Evolutionary conservation across 2,113 vertebrate species (phyloP).

Genomic region (Melanotaenia duboulayi): DNA sequence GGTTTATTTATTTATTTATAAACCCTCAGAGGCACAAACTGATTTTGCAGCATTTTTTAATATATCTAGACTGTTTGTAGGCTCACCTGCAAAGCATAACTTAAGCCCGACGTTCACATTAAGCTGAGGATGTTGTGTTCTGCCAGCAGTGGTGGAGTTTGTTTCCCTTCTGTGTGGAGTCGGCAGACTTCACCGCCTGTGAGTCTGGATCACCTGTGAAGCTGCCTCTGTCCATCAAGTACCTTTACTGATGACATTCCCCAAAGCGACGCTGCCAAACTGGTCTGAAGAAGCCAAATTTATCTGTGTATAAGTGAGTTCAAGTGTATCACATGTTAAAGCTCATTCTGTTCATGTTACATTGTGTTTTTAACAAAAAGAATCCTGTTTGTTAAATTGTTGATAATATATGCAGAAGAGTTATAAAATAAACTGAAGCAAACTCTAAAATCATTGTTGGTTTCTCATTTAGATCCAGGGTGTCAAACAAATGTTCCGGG

Average conservation of each 20-base stretch:
- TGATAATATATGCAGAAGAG: slow-evolving; percentile 74
- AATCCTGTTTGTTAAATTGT: slow-evolving; percentile 76
- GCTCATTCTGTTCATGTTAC: slow-evolving; percentile 76
- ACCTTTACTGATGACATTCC: slow-evolving; percentile 55
- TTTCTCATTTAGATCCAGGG: not conserved
- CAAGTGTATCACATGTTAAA: slow-evolving; percentile 77
- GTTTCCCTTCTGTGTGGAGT: slow-evolving; percentile 32
- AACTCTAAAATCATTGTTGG: slow-evolving; percentile 3
- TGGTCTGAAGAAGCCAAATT: slow-evolving; percentile 74
- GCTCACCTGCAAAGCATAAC: slow-evolving; percentile 13
- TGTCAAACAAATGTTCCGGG: no score
- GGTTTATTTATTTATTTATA: not conserved
- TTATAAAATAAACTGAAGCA: slow-evolving; percentile 68
- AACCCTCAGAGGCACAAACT: slow-evolving; percentile 38
- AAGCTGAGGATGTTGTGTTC: slow-evolving; percentile 44
- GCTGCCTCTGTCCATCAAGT: slow-evolving; percentile 55
- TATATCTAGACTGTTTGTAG: slow-evolving; percentile 8
- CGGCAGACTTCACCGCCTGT: not conserved
- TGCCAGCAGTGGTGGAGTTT: slow-evolving; percentile 39
- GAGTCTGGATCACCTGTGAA: slow-evolving; percentile 15
- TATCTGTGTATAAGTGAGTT: slow-evolving; percentile 74
- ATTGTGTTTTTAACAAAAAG: slow-evolving; percentile 73
- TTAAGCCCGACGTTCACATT: slow-evolving; percentile 26
- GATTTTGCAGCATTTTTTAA: slow-evolving; percentile 24
- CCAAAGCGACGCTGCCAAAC: slow-evolving; percentile 78